Conservation (phyloP, 2,888 invertebrate genomes). For the Heliconius charithonia region DNA sequence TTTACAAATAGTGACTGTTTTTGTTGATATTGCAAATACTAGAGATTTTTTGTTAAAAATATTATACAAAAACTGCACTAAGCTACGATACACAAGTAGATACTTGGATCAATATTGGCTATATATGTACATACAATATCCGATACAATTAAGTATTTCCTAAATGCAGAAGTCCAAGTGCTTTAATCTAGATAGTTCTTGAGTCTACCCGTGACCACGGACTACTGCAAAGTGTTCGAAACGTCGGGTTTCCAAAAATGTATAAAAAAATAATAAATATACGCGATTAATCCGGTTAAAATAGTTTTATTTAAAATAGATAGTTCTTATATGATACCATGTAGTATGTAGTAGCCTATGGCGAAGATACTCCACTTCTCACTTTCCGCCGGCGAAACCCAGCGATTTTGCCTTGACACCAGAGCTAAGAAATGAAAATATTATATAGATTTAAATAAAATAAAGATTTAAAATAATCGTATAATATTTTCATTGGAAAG, state of each 20-base stretch:
- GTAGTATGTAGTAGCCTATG: too few relatives aligned
- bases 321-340: not conserved
- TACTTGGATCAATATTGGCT: not conserved
- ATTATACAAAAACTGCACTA: not conserved
- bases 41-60: constrained; percentile 1
- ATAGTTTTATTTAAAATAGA: too few relatives aligned
- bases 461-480: not conserved
- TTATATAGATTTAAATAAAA: not conserved
- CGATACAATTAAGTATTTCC: not conserved
- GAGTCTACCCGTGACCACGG: too few relatives aligned
- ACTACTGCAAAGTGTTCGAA: too few relatives aligned
- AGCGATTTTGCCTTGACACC: too few relatives aligned
- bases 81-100: not conserved
- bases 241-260: too few relatives aligned
- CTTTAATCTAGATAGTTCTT: not conserved
- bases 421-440: too few relatives aligned
- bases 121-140: not conserved
- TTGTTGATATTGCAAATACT: constrained; percentile 4
- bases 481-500: not conserved
- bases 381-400: too few relatives aligned
- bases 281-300: too few relatives aligned
- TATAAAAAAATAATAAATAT: too few relatives aligned
- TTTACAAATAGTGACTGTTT: constrained; percentile 29
- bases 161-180: too few relatives aligned
- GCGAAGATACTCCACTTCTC: too few relatives aligned